Evolutionary conservation across 2,888 invertebrate species (phyloP), one percentile per base, ranked within the genome.

Genomic region (Campoplex nolae): DNA sequence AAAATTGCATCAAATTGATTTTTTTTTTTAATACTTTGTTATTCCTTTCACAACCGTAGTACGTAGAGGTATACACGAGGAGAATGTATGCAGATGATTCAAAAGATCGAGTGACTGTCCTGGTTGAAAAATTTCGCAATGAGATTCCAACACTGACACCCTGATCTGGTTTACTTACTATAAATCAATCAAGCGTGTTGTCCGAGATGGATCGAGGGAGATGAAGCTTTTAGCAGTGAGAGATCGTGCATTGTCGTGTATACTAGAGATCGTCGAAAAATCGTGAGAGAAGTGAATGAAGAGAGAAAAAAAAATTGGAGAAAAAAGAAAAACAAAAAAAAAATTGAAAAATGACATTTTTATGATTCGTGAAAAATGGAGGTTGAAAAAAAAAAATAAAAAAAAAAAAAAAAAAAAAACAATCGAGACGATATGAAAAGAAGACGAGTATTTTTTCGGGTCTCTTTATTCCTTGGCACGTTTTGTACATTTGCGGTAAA

Each of bases 161-260:
- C 89, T 93, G 91, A 88, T 93, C 93, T 93, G 92, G 92, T 93
- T 93, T 93, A 94, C 91, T 93, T 93, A 92, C 92, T 93, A 93
- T 93, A 92, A 92, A 92, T 92, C 91, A 87, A 87, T 84, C 73
- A 68, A 62, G 65, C 82, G 74, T 85, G 84, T 85, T 71, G 79
- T 85, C 73, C 83, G 73, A 84, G 71, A 83, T 77, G 42, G 35
- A 79, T 75, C 74, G 71, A 76, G 51, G 56, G 51, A 45, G 77
- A 82, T 82, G 35, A 54, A 67, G 48, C 54, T 68, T 54, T 78
- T 42, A 48, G 65, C 78, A 78, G 78, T 78, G 51, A 65, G 79
- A 32, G 65, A 54, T 76, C 38, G 79, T 71, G 71, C 76, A 81
- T 67, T 86, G 51, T 18, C 73, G 77, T 38, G 86, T 58, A 67